phyloP scores from a whole-genome alignment of 2,888 invertebrate genomes.

The Dilophus febrilis region DNA sequence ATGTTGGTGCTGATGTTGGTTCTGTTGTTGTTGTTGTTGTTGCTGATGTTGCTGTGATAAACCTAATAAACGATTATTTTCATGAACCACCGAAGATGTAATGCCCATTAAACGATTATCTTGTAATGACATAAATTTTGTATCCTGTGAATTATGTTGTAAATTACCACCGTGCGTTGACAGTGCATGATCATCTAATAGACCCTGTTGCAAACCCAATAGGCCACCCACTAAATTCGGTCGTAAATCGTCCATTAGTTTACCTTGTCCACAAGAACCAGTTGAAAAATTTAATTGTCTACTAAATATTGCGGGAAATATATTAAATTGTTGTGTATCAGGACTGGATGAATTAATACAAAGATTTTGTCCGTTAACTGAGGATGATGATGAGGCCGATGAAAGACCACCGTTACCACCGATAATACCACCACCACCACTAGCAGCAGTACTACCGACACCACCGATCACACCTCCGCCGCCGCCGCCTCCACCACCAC shows the following conservation, averaged over 20 bases:
- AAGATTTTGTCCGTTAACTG: constrained; percentile 17
- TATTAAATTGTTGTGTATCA: constrained; percentile 65
- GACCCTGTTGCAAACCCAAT: constrained; percentile 57
- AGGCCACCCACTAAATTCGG: constrained; percentile 67
- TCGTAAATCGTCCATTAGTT: constrained; percentile 74
- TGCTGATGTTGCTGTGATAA: too few species aligned
- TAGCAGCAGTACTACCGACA: constrained; percentile 18
- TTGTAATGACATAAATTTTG: constrained; percentile 33
- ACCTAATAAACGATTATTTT: constrained; percentile 28
- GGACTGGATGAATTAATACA: constrained; percentile 29
- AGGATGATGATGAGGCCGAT: too few species aligned
- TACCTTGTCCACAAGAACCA: constrained; percentile 53
- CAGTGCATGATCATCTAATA: constrained; percentile 56
- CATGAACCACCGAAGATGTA: constrained; percentile 23
- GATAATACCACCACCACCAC: constrained; percentile 37
- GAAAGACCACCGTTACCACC: constrained; percentile 16
- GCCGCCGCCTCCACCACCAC: constrained; percentile 41
- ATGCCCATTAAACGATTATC: constrained; percentile 30
- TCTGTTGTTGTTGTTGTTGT: background rate
- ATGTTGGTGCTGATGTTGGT: background rate
- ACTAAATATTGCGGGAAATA: constrained; percentile 81
- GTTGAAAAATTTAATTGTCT: constrained; percentile 68
- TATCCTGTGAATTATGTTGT: constrained; percentile 31
- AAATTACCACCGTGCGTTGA: constrained; percentile 33
- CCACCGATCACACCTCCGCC: constrained; percentile 33